Conservation (phyloP, 2,797 vertebrate species). For the Chloroceryle inda region DNA sequence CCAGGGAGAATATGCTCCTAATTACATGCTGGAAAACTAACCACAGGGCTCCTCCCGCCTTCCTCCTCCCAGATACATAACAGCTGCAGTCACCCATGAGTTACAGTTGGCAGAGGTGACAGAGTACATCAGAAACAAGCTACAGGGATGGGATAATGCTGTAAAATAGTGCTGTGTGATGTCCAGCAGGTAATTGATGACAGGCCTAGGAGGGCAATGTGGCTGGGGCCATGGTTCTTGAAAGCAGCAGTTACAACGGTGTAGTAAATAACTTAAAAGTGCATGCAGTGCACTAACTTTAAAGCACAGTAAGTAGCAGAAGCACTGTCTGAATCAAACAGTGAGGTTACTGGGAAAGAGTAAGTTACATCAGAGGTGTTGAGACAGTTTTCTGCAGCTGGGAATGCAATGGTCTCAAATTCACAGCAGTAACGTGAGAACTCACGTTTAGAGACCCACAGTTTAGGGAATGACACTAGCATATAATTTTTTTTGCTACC, state of each 20-base stretch:
- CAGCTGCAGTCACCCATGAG: background rate
- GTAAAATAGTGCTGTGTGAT: background rate
- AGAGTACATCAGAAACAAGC: background rate
- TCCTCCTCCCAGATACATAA: background rate
- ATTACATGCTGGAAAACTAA: background rate
- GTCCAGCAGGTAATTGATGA: background rate
- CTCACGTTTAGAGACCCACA: background rate
- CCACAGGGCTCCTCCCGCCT: background rate
- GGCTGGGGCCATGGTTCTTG: background rate
- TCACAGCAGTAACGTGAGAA: background rate
- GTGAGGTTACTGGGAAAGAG: background rate
- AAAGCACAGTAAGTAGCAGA: background rate
- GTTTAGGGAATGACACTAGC: background rate
- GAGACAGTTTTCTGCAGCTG: background rate
- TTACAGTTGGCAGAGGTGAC: background rate
- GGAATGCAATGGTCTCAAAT: background rate
- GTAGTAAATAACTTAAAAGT: background rate
- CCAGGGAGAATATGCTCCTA: background rate
- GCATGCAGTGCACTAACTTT: background rate
- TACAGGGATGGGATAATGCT: background rate
- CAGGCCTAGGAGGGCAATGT: background rate
- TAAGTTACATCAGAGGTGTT: background rate
- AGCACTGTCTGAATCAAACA: background rate
- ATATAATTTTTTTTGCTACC: background rate
- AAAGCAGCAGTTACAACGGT: background rate